Evolutionary conservation across 2,888 invertebrate species (phyloP), one percentile per base, ranked within the genome.

Genomic region (Conchocele bisecta): DNA sequence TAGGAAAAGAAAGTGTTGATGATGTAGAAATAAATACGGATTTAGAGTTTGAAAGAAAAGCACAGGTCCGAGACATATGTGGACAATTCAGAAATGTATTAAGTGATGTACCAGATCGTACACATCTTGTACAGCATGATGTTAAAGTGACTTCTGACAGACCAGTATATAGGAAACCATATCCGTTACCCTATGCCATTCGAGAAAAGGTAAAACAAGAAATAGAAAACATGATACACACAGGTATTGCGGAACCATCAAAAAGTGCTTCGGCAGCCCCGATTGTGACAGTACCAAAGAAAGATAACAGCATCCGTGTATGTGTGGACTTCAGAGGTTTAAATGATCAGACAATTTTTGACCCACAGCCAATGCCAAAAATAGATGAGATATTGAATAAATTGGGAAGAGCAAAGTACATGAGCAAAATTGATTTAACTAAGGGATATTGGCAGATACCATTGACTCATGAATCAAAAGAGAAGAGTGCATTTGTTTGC

Each of bases 321-420:
- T 42, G 42, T 42, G 42, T 42, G n/a, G 42, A 42, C n/a, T 42
- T 20, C 22, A 42, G 42, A 15, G 42, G n/a, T 20, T 22, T 42
- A 6, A 42, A 42, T n/a, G 22, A n/a, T 42, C 42, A 42, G n/a
- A 42, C 42, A 42, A 15, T 42, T 20, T 42, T 42, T 42, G 42
- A 42, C n/a, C 42, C 42, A 7, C 42, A 42, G 42, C 42, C 42
- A 42, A 42, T 42, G 42, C 42, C 42, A 6, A 42, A 42, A n/a
- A 42, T 42, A 42, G 42, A 42, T 20, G 42, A 42, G n/a, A 22
- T 42, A 42, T 20, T 42, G 22, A 42, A 42, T 42, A 42, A 22
- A 15, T 22, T 42, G 22, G 42, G 42, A 42, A 42, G 22, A n/a
- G 42, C 42, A 42, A 42, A 42, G n/a, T 42, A 42, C 22, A 9